Conservation (phyloP, 2,888 invertebrate genomes). For the Boloria selene region DNA sequence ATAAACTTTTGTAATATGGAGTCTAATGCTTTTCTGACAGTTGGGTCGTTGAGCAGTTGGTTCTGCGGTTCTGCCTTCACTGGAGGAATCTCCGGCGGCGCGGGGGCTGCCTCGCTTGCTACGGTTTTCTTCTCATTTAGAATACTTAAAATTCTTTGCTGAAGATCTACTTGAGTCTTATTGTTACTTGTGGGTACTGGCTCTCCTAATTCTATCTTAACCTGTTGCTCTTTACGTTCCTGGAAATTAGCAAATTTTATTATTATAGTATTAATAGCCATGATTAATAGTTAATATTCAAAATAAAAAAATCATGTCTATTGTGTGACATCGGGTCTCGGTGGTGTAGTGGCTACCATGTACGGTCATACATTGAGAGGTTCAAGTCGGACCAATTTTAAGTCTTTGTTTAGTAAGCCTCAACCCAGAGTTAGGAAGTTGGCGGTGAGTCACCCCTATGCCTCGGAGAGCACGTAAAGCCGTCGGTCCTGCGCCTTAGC, state of each 20-base stretch:
- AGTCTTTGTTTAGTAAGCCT: no score
- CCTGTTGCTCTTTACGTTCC: constrained; percentile 88
- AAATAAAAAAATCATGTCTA: neutral
- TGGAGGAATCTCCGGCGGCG: constrained; percentile 49
- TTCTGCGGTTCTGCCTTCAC: constrained; percentile 62
- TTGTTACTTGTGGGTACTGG: constrained; percentile 73
- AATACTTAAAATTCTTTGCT: constrained; percentile 90
- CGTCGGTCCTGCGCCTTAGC: no score
- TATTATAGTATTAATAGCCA: neutral
- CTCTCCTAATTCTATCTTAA: constrained; percentile 88
- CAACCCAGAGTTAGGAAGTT: no score
- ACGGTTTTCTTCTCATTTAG: constrained; percentile 85
- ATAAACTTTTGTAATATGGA: constrained; percentile 81
- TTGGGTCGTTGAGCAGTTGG: constrained; percentile 88
- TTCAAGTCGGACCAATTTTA: no score
- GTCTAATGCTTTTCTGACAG: constrained; percentile 90
- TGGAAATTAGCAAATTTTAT: constrained; percentile 53
- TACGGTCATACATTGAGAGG: no score
- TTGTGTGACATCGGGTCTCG: no score
- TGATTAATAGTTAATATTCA: no score
- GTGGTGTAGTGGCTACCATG: no score
- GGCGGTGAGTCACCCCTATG: no score
- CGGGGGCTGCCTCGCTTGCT: constrained; percentile 31
- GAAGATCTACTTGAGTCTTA: constrained; percentile 86
- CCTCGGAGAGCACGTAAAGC: no score